These are phyloP conservation scores for Antigone vipio DNA, from an alignment of 2,113 vertebrate species.

Conservation along the genomic window DNA sequence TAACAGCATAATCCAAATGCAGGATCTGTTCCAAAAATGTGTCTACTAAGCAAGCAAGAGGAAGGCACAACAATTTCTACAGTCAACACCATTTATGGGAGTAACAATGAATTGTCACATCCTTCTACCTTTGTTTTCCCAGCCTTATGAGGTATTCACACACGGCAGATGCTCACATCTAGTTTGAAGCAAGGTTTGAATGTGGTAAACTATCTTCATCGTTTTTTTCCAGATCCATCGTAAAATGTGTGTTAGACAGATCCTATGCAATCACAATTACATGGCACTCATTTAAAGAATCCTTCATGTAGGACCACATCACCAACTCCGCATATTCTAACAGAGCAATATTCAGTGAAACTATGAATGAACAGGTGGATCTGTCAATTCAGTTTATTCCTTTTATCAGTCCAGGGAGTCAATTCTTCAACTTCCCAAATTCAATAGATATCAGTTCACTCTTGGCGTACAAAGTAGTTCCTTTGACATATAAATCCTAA, in stretches of 20 bases:
- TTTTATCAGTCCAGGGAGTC: neutral
- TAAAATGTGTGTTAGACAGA: neutral
- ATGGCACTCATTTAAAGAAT: neutral
- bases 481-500: neutral
- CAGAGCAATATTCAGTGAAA: neutral
- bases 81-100: neutral
- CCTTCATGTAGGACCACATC: neutral
- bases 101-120: neutral
- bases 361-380: neutral
- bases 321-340: neutral
- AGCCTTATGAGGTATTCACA: neutral
- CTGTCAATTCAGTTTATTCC: neutral
- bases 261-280: neutral
- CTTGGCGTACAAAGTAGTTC: neutral
- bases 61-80: neutral
- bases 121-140: neutral
- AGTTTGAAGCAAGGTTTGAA: neutral
- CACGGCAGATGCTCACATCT: neutral
- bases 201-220: neutral
- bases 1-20: neutral
- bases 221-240: neutral
- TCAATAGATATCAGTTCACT: neutral
- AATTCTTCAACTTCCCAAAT: neutral
- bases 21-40: neutral
- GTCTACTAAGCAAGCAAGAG: neutral